A percentile compares a stretch with the other conserved stretches of the same genome.
phyloP scores from a whole-genome alignment of 2,797 vertebrate genomes.

The Peromyscus aztecus region DNA sequence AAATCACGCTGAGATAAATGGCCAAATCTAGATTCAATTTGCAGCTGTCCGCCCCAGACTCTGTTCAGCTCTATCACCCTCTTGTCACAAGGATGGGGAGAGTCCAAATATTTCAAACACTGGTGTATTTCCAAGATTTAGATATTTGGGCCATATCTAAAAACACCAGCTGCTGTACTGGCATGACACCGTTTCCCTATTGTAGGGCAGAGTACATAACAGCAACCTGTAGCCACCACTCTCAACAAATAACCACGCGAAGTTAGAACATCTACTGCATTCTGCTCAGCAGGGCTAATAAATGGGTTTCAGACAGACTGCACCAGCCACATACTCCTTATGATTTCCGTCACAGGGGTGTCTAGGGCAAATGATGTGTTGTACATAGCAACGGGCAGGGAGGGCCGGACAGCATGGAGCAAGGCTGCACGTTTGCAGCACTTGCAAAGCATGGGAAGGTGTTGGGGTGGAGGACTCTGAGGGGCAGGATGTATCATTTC shows the following conservation, averaged over 20 bases:
- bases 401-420: not conserved
- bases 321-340: not conserved
- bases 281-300: not conserved
- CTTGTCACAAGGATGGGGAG: not conserved
- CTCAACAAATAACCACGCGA: not conserved
- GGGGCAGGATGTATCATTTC: not conserved
- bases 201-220: not conserved
- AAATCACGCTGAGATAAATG: slow-evolving; percentile 16
- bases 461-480: not conserved
- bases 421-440: not conserved
- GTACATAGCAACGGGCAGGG: not conserved
- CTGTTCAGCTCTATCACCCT: not conserved
- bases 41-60: slow-evolving; percentile 2
- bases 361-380: not conserved
- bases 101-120: not conserved
- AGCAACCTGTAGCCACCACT: not conserved
- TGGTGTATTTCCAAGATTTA: slow-evolving; percentile 13
- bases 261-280: not conserved
- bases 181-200: not conserved
- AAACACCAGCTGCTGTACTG: not conserved
- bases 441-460: not conserved
- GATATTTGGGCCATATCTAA: not conserved
- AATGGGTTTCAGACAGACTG: not conserved
- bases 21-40: slow-evolving; percentile 2
- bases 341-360: not conserved